Evolutionary conservation across 2,888 invertebrate species (phyloP).

Genomic region (Brenthis ino): DNA sequence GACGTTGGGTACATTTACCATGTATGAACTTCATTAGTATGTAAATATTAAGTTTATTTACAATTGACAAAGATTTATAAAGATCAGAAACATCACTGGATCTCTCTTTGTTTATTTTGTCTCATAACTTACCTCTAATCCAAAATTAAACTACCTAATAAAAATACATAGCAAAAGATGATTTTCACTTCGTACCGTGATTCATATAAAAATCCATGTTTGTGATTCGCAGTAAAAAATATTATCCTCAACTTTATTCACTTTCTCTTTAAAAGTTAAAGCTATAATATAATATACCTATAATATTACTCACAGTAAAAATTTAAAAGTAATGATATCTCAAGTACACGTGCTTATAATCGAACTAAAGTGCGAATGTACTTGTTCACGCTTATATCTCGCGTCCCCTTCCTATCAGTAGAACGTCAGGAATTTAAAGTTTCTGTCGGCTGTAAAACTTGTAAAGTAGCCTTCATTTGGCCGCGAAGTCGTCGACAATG

Average conservation of each 20-base stretch:
- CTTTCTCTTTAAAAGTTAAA: slow-evolving; percentile 6
- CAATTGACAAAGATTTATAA: background rate
- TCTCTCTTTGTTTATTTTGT: too few species aligned
- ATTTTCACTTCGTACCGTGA: slow-evolving; percentile 9
- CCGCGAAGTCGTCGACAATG: slow-evolving; percentile 48
- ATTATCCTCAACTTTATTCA: slow-evolving; percentile 1
- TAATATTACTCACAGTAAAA: background rate
- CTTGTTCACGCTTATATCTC: slow-evolving; percentile 30
- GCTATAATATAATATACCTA: background rate
- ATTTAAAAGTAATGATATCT: slow-evolving; percentile 8
- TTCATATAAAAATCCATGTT: slow-evolving; percentile 15
- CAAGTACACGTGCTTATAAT: slow-evolving; percentile 25
- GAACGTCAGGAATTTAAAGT: slow-evolving; percentile 30
- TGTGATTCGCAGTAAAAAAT: slow-evolving; percentile 11
- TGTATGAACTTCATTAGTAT: background rate
- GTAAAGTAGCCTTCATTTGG: slow-evolving; percentile 50
- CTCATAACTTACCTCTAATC: too few species aligned
- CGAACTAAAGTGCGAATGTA: slow-evolving; percentile 23
- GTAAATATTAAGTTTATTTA: background rate
- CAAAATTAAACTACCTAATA: background rate
- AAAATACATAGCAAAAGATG: background rate
- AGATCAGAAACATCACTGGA: background rate
- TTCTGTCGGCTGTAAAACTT: slow-evolving; percentile 36
- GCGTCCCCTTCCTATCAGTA: slow-evolving; percentile 31
- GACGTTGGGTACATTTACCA: background rate